Evolutionary conservation across 2,113 vertebrate species (phyloP).

Genomic region (rabbit (Oryctolagus cuniculus)): DNA sequence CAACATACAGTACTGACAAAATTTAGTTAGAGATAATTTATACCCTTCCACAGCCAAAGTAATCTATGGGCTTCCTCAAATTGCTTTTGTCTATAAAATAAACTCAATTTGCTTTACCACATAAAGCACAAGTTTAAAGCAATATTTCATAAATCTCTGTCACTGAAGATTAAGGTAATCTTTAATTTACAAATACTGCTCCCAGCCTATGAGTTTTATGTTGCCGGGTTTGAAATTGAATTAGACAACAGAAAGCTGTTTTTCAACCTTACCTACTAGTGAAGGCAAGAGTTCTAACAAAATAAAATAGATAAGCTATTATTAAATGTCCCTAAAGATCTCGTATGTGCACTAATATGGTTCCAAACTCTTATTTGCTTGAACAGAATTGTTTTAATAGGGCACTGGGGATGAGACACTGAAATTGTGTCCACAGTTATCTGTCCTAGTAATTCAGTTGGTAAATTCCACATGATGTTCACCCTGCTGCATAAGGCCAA

Average conservation of each 20-base stretch:
- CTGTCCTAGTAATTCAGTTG: neutral
- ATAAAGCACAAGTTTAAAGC: conserved; percentile 85
- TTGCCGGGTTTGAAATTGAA: conserved; percentile 78
- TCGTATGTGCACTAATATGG: conserved; percentile 11
- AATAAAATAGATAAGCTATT: conserved; percentile 61
- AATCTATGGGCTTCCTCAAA: conserved; percentile 86
- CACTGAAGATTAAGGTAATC: conserved; percentile 86
- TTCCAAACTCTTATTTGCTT: conserved; percentile 53
- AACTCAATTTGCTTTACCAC: conserved; percentile 86
- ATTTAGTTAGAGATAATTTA: conserved; percentile 87
- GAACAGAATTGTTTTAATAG: conserved; percentile 36
- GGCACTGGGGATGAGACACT: neutral
- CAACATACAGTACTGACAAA: conserved; percentile 83
- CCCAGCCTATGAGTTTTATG: conserved; percentile 77
- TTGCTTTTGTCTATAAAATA: conserved; percentile 89
- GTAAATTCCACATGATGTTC: conserved; percentile 50
- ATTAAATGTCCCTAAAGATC: conserved; percentile 65
- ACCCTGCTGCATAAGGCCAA: conserved; percentile 18
- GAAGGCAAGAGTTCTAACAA: conserved; percentile 72
- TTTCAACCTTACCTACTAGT: conserved; percentile 61
- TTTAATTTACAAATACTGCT: conserved; percentile 87
- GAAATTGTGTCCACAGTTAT: conserved; percentile 18
- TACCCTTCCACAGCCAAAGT: conserved; percentile 82
- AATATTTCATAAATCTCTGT: conserved; percentile 88
- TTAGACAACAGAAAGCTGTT: conserved; percentile 72